phyloP scores from a whole-genome alignment of 2,113 vertebrate genomes.

The Gavia stellata region DNA sequence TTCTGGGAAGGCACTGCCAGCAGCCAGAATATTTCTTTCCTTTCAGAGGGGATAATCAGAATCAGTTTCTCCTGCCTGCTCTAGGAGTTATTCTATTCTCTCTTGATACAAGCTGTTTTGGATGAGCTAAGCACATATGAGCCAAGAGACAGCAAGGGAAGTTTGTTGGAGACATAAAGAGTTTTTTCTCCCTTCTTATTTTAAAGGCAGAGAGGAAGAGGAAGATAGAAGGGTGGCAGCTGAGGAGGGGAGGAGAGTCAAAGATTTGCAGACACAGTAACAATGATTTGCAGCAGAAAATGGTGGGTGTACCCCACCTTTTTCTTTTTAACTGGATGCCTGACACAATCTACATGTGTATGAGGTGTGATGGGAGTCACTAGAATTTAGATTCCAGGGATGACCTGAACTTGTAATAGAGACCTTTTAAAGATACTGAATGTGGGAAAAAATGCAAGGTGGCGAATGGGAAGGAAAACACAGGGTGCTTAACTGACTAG shows the following conservation, averaged over 20 bases:
- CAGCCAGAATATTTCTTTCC: neutral
- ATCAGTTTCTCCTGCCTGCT: neutral
- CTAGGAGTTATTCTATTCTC: neutral
- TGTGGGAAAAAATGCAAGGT: neutral
- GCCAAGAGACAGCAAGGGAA: neutral
- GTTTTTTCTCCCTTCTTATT: neutral
- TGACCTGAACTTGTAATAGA: neutral
- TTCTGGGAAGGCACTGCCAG: neutral
- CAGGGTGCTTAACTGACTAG: neutral
- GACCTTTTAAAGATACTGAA: neutral
- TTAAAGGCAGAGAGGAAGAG: neutral
- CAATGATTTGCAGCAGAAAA: neutral
- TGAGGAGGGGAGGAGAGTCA: neutral
- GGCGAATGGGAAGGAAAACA: neutral
- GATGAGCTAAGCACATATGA: neutral
- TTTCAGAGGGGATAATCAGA: neutral
- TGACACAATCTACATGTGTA: neutral
- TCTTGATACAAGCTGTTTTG: rapidly evolving
- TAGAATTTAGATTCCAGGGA: neutral
- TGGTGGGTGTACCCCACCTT: neutral
- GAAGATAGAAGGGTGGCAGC: neutral
- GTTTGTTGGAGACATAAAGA: neutral
- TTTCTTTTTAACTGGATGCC: neutral
- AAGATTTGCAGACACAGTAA: neutral
- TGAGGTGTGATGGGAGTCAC: neutral